phyloP scores from a whole-genome alignment of 2,113 vertebrate species.

The Plecotus auritus region DNA sequence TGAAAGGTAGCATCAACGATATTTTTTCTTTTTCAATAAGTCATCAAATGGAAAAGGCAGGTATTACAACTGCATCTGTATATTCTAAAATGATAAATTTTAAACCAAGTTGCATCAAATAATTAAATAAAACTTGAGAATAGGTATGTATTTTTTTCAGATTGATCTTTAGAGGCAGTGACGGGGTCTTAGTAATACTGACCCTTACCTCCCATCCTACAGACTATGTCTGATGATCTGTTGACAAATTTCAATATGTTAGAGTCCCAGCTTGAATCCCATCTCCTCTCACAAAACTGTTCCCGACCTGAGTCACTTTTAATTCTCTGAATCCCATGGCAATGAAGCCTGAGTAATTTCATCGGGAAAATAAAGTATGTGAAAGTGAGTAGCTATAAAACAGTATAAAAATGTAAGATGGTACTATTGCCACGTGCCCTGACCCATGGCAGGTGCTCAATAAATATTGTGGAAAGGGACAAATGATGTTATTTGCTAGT shows the following conservation, averaged over 20 bases:
- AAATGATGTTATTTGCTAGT: neutral
- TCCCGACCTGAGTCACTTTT: neutral
- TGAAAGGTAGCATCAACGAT: neutral
- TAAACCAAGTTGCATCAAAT: neutral
- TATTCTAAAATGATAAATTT: neutral
- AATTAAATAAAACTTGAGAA: neutral
- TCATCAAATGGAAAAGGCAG: neutral
- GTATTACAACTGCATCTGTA: neutral
- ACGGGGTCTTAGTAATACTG: neutral
- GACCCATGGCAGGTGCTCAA: neutral
- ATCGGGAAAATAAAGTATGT: neutral
- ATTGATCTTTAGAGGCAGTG: neutral
- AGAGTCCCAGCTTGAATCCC: neutral
- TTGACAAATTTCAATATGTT: neutral
- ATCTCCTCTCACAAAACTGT: neutral
- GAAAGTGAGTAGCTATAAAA: neutral
- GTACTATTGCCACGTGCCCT: neutral
- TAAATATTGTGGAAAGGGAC: neutral
- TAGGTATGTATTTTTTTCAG: neutral
- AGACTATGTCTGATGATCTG: neutral
- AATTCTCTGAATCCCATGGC: neutral
- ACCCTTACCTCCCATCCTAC: neutral
- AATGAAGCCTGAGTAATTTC: neutral
- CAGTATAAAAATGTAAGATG: neutral
- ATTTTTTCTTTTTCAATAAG: neutral